phyloP scores from a whole-genome alignment of 2,113 vertebrate genomes.

The Sylvietta virens region DNA sequence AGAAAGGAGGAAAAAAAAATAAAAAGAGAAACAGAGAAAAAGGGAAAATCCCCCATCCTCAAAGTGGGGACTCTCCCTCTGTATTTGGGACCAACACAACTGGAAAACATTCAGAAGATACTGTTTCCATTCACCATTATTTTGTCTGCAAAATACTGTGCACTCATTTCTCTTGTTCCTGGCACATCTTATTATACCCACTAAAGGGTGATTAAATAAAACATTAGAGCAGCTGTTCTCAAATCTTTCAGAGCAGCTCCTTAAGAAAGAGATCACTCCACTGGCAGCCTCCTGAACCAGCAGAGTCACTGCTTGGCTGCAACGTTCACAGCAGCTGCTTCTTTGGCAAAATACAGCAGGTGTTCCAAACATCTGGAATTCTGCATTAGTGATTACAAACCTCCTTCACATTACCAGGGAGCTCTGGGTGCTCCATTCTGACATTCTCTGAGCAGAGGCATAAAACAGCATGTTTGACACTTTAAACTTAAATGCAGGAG shows the following conservation, averaged over 20 bases:
- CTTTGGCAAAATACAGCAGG: not conserved
- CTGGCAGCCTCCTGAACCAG: not conserved
- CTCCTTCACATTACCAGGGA: not conserved
- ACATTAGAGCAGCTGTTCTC: not conserved
- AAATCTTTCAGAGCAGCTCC: not conserved
- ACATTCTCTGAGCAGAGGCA: not conserved
- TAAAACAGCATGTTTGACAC: not conserved
- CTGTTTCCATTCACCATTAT: not conserved
- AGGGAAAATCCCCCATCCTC: not conserved
- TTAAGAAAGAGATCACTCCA: not conserved
- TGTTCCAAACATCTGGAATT: not conserved
- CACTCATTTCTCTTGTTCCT: not conserved
- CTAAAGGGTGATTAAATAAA: slow-evolving; percentile 13
- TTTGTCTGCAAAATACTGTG: not conserved
- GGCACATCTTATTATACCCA: not conserved
- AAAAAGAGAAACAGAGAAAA: not conserved
- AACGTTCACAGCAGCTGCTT: not conserved
- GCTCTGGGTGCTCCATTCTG: not conserved
- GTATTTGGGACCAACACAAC: not conserved
- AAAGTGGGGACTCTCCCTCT: not conserved
- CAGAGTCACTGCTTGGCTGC: not conserved
- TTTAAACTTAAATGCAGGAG: not conserved
- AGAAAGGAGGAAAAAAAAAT: not conserved
- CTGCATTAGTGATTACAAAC: not conserved
- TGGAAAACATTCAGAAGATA: not conserved